Evolutionary conservation across 2,113 vertebrate species (phyloP).

Genomic region (Seriola aureovittata): DNA sequence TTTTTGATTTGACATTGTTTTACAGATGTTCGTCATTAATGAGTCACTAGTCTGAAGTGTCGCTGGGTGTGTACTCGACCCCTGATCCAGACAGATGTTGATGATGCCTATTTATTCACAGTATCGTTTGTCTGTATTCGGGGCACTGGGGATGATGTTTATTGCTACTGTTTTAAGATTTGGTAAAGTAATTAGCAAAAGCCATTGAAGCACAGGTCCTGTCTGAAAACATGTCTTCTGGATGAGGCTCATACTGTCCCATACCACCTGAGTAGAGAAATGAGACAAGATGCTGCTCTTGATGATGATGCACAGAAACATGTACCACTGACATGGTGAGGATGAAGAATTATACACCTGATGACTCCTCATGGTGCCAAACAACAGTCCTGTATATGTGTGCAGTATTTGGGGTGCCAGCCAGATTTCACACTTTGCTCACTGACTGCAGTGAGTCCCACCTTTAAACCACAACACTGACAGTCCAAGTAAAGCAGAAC

Average conservation of each 20-base stretch:
- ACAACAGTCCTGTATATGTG: constrained; percentile 39
- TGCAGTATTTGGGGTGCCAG: constrained; percentile 10
- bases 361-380: constrained; percentile 17
- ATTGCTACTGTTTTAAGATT: constrained; percentile 6
- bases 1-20: neutral
- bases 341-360: constrained; percentile 30
- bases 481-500: constrained; percentile 31
- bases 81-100: constrained; percentile 16
- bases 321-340: constrained; percentile 15
- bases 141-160: neutral
- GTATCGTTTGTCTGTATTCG: neutral
- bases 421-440: constrained; percentile 38
- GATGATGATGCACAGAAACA: constrained; percentile 1
- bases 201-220: neutral
- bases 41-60: neutral
- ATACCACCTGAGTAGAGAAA: neutral
- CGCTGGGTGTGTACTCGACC: neutral
- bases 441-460: constrained; percentile 25
- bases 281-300: constrained; percentile 14
- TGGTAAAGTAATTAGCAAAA: neutral
- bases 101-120: neutral
- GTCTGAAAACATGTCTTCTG: constrained; percentile 23
- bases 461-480: constrained; percentile 29
- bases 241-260: constrained; percentile 4
- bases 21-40: neutral